Conservation (phyloP, 2,113 vertebrate genomes). For the Peromyscus californicus region DNA sequence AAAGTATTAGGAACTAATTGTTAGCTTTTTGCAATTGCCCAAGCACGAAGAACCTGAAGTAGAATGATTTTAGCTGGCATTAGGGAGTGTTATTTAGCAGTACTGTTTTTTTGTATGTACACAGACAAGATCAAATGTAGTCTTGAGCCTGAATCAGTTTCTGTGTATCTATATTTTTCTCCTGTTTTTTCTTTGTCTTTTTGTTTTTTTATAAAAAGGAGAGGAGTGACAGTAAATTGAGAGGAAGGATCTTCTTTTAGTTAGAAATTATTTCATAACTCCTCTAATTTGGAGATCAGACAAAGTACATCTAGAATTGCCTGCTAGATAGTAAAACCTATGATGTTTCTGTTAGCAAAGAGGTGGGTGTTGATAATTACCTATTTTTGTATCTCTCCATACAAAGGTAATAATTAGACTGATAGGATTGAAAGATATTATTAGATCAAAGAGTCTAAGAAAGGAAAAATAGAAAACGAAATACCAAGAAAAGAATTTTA, state of each 20-base stretch:
- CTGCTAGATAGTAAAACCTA: background rate
- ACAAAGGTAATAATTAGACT: background rate
- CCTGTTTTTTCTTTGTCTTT: too few relatives aligned
- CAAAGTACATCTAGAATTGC: background rate
- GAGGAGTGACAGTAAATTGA: background rate
- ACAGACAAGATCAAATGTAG: background rate
- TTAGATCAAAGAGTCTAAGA: background rate
- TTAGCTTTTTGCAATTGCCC: background rate
- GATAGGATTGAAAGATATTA: background rate
- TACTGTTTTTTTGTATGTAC: background rate
- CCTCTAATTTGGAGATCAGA: background rate
- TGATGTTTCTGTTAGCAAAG: background rate
- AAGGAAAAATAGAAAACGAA: background rate
- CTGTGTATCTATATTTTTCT: background rate
- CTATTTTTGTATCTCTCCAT: background rate
- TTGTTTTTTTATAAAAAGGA: background rate
- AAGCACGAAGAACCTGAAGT: background rate
- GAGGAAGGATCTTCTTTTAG: background rate
- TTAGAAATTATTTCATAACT: background rate
- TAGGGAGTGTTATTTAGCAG: background rate
- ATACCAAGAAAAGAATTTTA: background rate
- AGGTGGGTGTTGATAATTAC: background rate
- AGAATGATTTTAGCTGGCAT: background rate
- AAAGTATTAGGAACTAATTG: background rate
- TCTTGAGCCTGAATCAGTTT: background rate